Evolutionary conservation across 2,113 vertebrate genomes (phyloP).

Genomic region (Struthio camelus): DNA sequence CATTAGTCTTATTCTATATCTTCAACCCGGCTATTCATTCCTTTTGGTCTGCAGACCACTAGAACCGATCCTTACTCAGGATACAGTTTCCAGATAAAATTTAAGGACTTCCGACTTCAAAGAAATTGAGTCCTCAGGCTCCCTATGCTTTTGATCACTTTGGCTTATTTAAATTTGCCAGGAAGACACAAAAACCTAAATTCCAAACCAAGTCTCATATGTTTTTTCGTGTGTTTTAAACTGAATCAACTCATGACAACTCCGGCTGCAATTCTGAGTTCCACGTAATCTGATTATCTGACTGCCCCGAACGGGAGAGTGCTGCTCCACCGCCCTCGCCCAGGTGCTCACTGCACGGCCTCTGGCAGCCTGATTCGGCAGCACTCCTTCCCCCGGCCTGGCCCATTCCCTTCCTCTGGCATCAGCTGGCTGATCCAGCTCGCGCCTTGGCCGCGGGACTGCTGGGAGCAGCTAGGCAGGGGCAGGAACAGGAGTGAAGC

Average conservation of each 20-base stretch:
- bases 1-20: not conserved
- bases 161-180: not conserved
- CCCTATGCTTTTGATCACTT: not conserved
- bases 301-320: not conserved
- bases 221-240: not conserved
- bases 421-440: conserved; percentile 8
- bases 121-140: not conserved
- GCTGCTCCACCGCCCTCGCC: not conserved
- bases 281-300: not conserved
- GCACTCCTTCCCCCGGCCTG: fast-evolving
- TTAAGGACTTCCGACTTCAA: not conserved
- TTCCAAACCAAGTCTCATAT: not conserved
- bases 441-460: not conserved
- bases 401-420: not conserved
- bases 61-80: not conserved
- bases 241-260: not conserved
- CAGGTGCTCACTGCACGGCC: not conserved
- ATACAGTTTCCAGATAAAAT: not conserved
- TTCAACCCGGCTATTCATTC: not conserved
- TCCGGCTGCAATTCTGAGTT: not conserved
- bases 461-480: not conserved
- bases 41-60: not conserved
- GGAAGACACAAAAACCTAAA: not conserved
- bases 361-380: not conserved
- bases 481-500: not conserved